Percentiles rank a stretch among this genome's conserved stretches.
phyloP scores from a whole-genome alignment of 2,113 vertebrate genomes.

The Gallinago undulata region DNA sequence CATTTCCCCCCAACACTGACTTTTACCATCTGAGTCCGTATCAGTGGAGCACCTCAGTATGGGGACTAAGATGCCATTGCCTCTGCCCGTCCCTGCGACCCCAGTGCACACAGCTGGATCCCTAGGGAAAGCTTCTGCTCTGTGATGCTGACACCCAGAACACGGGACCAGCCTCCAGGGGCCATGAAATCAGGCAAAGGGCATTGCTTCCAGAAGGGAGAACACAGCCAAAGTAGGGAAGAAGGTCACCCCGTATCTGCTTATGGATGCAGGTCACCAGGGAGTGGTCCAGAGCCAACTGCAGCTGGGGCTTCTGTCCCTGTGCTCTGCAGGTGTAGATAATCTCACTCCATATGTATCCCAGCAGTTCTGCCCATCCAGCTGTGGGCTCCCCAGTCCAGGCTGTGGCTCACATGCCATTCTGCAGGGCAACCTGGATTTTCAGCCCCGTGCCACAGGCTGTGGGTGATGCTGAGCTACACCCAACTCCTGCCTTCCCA shows the following conservation, averaged over 20 bases:
- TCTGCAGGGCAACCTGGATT: not conserved
- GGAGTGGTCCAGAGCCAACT: not conserved
- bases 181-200: not conserved
- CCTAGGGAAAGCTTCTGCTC: not conserved
- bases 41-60: not conserved
- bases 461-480: not conserved
- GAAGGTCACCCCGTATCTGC: not conserved
- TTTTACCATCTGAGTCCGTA: not conserved
- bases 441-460: not conserved
- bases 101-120: not conserved
- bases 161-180: not conserved
- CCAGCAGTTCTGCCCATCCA: not conserved
- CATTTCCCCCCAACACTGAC: not conserved
- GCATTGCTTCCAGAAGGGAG: not conserved
- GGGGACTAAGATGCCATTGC: not conserved
- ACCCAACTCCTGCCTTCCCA: not conserved
- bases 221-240: accelerated
- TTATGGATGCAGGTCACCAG: not conserved
- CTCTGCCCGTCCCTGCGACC: not conserved
- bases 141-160: not conserved
- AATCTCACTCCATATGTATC: accelerated
- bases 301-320: not conserved
- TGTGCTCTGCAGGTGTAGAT: not conserved
- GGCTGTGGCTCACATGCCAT: accelerated
- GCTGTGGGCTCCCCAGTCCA: not conserved